Evolutionary conservation across 2,888 invertebrate species (phyloP).

Genomic region (Margaritifera margaritifera): DNA sequence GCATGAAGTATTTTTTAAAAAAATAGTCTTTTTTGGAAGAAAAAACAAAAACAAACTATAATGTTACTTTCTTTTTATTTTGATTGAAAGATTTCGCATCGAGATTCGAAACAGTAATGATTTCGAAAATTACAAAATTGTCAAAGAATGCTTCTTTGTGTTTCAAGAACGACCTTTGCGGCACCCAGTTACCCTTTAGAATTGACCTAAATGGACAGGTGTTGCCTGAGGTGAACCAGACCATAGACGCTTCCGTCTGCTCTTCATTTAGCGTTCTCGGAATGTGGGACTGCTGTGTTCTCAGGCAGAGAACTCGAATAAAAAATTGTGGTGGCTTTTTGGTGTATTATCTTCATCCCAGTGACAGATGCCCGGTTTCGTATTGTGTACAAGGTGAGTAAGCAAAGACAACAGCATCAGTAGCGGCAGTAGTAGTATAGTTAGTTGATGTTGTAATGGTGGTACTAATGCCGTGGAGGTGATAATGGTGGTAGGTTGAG

Average conservation of each 20-base stretch:
- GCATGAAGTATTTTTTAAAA: too few species aligned
- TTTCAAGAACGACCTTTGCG: constrained; percentile 38
- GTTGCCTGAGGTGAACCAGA: constrained; percentile 24
- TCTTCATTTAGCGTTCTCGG: constrained; percentile 44
- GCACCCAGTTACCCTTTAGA: constrained; percentile 37
- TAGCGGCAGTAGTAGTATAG: too few species aligned
- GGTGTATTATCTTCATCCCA: constrained; percentile 42
- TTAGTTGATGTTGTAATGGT: too few species aligned
- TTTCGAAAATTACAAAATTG: background rate
- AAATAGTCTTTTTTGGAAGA: too few species aligned
- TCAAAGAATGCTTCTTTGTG: background rate
- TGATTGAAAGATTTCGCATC: too few species aligned
- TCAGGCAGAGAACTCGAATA: constrained; percentile 29
- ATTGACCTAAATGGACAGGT: constrained; percentile 32
- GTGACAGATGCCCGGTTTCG: constrained; percentile 46
- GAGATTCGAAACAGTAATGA: too few species aligned
- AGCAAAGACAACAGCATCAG: too few species aligned
- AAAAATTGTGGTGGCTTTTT: constrained; percentile 43
- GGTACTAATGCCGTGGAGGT: too few species aligned
- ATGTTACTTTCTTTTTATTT: too few species aligned
- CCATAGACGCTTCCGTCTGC: constrained; percentile 33
- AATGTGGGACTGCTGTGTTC: constrained; percentile 52
- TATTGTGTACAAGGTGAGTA: constrained; percentile 45
- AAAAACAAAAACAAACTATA: too few species aligned
- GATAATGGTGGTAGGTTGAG: too few species aligned